Base-by-base conservation (phyloP, 1,140 invertebrate species). In the Eriosoma lanigerum region DNA sequence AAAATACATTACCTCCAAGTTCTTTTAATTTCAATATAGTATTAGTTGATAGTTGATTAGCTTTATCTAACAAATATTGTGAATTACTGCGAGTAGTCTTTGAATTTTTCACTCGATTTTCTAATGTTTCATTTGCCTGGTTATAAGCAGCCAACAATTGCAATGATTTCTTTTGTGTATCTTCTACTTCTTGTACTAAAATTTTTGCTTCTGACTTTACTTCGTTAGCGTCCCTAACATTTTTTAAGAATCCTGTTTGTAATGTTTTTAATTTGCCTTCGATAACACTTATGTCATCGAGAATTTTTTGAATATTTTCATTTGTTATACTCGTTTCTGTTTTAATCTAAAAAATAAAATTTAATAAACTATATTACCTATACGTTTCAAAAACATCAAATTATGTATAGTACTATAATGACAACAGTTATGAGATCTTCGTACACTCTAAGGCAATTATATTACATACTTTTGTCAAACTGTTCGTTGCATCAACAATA, bases 241-340 rank as follows among this genome's bases (percentile, higher is more conserved):
- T 95, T 84, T 91, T 91, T 3, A 92, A 87, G 68, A 92, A 92
- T 83, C 92, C 90, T 72, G 91, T 92, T 83, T 94, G 91, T 13
- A 97, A 87, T 52, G 89, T 88, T 81, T 91, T 90, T 19, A 96
- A 86, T 70, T 90, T 88, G 0, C 86, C 86, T 54, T 92, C 90
- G 70, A 96, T 85, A 1, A 86, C 84, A 56, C 91, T 88, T 1
- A 96, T 92, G 56, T 91, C 89, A 44, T 88, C 86, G 46, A 90
- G 88, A 1, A 93, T 94, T 76, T 90, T 89, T 80, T 91, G 90
- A 0, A 93, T 91, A 82, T 92, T 92, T 50, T 88, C 88, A 83
- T 92, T 90, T 1, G 94, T 94, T 81, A 90, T 89, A 46, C 88
- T 88, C 0, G 92, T 94, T 86, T 94, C 91, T 81, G 89, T 87